Percentiles rank a stretch among this genome's conserved stretches.
phyloP scores from a whole-genome alignment of 2,797 vertebrate species.

The Dallia pectoralis region DNA sequence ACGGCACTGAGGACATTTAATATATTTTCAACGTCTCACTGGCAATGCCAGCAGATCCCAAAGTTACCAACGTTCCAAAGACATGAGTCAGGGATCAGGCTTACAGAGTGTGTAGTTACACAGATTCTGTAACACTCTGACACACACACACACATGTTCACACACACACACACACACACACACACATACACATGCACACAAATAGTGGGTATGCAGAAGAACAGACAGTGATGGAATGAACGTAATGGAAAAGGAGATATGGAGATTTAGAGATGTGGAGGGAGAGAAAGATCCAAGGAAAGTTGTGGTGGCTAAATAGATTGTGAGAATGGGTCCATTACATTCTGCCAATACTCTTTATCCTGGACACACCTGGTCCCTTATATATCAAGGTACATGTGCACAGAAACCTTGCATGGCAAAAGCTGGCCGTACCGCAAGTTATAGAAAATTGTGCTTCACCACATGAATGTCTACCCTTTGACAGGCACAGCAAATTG shows the following conservation, averaged over 20 bases:
- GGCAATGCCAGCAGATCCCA: slow-evolving; percentile 11
- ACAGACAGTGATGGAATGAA: too few species aligned
- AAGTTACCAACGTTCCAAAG: slow-evolving; percentile 21
- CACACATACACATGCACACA: not conserved
- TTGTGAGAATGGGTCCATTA: slow-evolving; percentile 32
- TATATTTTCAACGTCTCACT: slow-evolving; percentile 20
- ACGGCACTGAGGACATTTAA: slow-evolving; percentile 17
- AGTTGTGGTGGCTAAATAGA: slow-evolving; percentile 17
- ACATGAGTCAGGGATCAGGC: not conserved
- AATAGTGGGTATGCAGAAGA: not conserved
- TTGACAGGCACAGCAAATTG: too few species aligned
- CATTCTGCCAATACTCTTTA: slow-evolving; percentile 27
- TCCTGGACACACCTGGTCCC: slow-evolving; percentile 11
- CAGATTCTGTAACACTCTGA: not conserved
- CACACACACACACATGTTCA: slow-evolving; percentile 4
- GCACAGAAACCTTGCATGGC: not conserved
- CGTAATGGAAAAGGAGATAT: not conserved
- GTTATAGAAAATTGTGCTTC: too few species aligned
- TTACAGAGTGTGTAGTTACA: not conserved
- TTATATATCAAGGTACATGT: not conserved
- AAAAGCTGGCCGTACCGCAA: too few species aligned
- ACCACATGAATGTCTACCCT: too few species aligned
- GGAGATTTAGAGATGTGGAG: too few species aligned
- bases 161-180: slow-evolving; percentile 2
- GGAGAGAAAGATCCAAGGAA: slow-evolving; percentile 30